phyloP scores from a whole-genome alignment of 1,140 invertebrate species.

The Drosophila lowei region DNA sequence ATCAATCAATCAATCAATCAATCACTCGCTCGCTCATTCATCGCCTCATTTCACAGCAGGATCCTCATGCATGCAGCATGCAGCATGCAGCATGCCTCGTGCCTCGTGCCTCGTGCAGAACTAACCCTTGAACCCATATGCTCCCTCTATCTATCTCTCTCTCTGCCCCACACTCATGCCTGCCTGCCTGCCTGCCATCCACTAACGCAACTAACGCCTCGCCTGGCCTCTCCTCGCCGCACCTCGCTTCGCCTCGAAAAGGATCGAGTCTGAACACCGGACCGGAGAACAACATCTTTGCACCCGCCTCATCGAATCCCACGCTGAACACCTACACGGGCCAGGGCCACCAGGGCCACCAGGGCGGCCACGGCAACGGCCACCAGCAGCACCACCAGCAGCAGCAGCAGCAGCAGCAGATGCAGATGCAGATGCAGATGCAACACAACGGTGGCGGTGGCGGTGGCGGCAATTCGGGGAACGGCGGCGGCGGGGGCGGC shows the following conservation, averaged over 20 bases:
- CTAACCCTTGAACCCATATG: neutral
- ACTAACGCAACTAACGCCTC: constrained; percentile 8
- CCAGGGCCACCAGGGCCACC: constrained; percentile 46
- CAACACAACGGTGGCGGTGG: neutral
- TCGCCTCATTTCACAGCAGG: constrained; percentile 40
- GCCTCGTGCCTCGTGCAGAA: too few relatives aligned
- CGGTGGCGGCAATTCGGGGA: neutral
- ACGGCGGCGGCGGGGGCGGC: neutral
- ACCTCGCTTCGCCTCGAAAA: constrained; percentile 16
- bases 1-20: constrained; percentile 32
- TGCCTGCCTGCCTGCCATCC: neutral
- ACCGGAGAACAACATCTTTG: constrained; percentile 79
- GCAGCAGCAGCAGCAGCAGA: constrained; percentile 6
- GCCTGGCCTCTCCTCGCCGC: too few relatives aligned
- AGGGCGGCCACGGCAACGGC: constrained; percentile 12
- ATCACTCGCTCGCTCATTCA: constrained; percentile 45
- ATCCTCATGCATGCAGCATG: too few relatives aligned
- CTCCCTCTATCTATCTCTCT: constrained; percentile 33
- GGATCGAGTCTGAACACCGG: constrained; percentile 82
- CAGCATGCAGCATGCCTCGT: too few relatives aligned
- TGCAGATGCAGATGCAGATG: constrained; percentile 2
- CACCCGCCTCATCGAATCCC: constrained; percentile 80
- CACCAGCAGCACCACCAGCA: neutral
- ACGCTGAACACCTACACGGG: constrained; percentile 78
- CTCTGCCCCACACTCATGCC: constrained; percentile 3